Base-by-base conservation (phyloP, 2,888 invertebrate genomes). In the Gastrophysa polygoni region DNA sequence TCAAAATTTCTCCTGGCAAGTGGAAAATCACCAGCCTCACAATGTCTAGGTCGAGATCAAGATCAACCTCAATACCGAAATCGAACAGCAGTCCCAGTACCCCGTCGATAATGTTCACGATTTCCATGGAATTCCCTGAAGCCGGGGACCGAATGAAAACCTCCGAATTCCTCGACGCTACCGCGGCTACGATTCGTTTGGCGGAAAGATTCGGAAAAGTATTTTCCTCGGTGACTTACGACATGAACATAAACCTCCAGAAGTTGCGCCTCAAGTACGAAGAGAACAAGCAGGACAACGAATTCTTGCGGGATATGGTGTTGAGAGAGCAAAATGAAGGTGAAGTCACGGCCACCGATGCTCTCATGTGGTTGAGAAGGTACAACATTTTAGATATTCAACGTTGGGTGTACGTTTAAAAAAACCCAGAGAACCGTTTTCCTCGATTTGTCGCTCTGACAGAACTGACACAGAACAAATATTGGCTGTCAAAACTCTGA, bases 181-280 rank as follows among this genome's bases (percentile, higher is more conserved):
- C 72, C 43, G 50, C 59, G 10, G 72, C 69, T 43, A 64, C 68
- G 20, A 71, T 75, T 20, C 59, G 43, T 50, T 46, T 77, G 57
- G 65, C 76, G 91, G 92, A 91, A 74, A 85, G 86, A 70, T 87
- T 92, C 76, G 92, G 92, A 54, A 89, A 87, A 80, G 82, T 88
- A 14, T 91, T 92, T 80, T 83, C 87, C 48, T 90, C 91, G 21
- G 88, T 92, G 43, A 89, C 88, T 73, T 86, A 86, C 79, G 92
- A 93, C 75, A 90, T 93, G 87, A 86, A 87, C 81, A 89, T 89
- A 72, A 92, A 92, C 80, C 88, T 92, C 32, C 79, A 90, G 89
- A 90, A 90, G 86, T 81, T 91, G 61, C 83, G 81, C 44, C 84
- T 83, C 68, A 80, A 81, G 68, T 89, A 86, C 74, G 78, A 82